Evolutionary conservation across 2,797 vertebrate species (phyloP), one percentile per base, ranked within the genome.

Genomic region (Myioborus melanocephalus): DNA sequence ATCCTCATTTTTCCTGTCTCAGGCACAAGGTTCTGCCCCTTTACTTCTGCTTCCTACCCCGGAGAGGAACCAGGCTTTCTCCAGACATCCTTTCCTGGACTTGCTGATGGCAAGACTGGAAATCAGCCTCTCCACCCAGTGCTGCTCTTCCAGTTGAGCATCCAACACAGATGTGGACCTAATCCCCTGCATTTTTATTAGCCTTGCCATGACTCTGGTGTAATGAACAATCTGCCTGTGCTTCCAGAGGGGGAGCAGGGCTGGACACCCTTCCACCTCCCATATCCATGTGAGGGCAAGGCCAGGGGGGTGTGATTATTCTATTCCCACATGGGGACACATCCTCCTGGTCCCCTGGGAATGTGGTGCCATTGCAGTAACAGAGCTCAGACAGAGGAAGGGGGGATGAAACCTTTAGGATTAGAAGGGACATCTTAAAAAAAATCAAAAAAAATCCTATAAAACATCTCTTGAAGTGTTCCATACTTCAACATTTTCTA

Each of bases 391-490:
- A 2, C 9, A 66, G 21, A 66, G 23, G 22, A 77, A 49, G 5
- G 1, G 10, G 16, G 14, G 2, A 18, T 32, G 20, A 73, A 83
- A 52, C 2, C 4, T 52, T 49, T n/a, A 81, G 49, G 70, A 61
- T 86, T 87, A 52, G 6, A 89, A 44, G 8, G 9, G 14, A 12
- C 4, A 35, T 53, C 35, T 76, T 10, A 44, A 63, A 73, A 47
- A 37, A 16, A 8, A 19, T 8, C 2, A 21, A 71, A 41, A 41
- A 35, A 71, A 52, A 0, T 1, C 1, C 4, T 4, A 0, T 1
- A 52, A 85, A 72, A 2, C 3, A 3, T 28, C 23, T 63, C 20
- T 49, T 8, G 14, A 78, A 63, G 20, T 19, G 2, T 49, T 79
- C 30, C 66, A 44, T 78, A 18, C 53, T 39, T 87, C 10, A 34